phyloP scores from a whole-genome alignment of 2,888 invertebrate genomes.

The Ceratothoa steindachneri region DNA sequence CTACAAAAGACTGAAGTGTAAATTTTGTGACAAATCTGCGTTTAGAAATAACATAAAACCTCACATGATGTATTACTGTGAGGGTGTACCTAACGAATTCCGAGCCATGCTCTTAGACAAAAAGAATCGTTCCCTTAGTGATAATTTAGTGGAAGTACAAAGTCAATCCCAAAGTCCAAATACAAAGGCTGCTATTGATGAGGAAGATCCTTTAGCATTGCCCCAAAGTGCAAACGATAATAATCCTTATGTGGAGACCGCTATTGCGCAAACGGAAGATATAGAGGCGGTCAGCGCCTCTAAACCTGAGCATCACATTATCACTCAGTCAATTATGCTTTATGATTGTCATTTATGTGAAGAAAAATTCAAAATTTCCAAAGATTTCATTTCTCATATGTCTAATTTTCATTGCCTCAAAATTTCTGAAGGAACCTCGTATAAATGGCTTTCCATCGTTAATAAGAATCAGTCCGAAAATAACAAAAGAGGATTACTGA shows the following conservation, averaged over 20 bases:
- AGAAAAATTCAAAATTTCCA: constrained; percentile 1
- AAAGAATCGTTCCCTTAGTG: too few species aligned
- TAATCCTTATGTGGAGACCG: too few species aligned
- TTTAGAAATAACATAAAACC: background rate
- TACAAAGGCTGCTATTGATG: too few species aligned
- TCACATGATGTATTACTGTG: background rate
- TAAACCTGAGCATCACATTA: too few species aligned
- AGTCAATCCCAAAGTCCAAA: too few species aligned
- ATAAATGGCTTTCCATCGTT: background rate
- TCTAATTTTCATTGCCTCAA: background rate
- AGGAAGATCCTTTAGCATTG: too few species aligned
- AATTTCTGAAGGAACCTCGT: background rate
- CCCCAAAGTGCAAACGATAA: too few species aligned
- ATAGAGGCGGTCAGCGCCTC: too few species aligned
- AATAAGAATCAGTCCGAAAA: background rate
- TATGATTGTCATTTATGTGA: constrained; percentile 1
- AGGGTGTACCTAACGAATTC: background rate
- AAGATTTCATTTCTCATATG: constrained; percentile 8
- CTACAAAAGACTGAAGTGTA: background rate
- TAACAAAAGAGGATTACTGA: too few species aligned
- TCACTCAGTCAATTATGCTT: background rate
- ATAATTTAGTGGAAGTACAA: background rate
- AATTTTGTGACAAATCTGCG: background rate
- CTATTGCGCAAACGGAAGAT: background rate
- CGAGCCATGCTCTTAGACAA: too few species aligned